phyloP scores from a whole-genome alignment of 2,888 invertebrate species.

The Thera britannica region DNA sequence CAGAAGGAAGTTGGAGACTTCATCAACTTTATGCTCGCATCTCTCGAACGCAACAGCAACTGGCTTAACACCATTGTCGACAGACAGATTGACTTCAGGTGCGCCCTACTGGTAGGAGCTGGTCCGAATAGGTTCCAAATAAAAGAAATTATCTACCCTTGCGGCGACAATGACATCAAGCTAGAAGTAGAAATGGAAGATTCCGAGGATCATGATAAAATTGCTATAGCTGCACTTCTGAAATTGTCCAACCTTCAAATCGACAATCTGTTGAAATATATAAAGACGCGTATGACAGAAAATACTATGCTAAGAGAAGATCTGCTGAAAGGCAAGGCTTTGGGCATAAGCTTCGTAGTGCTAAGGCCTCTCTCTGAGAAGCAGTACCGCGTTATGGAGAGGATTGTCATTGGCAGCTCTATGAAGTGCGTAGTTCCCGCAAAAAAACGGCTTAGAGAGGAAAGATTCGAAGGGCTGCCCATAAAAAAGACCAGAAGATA shows the following conservation, averaged over 20 bases:
- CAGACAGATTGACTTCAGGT: constrained; percentile 67
- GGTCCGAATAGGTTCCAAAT: constrained; percentile 76
- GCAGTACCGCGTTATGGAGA: constrained; percentile 70
- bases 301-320: constrained; percentile 65
- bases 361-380: constrained; percentile 68
- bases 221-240: constrained; percentile 71
- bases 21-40: constrained; percentile 65
- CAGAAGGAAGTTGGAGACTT: constrained; percentile 74
- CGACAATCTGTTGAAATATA: constrained; percentile 63
- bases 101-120: constrained; percentile 70
- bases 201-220: constrained; percentile 74
- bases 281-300: constrained; percentile 65
- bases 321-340: constrained; percentile 65
- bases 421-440: constrained; percentile 53
- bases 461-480: constrained; percentile 57
- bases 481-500: constrained; percentile 62
- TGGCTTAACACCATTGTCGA: constrained; percentile 70
- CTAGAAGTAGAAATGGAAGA: constrained; percentile 72
- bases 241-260: constrained; percentile 63
- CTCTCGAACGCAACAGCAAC: constrained; percentile 67
- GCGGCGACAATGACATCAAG: constrained; percentile 60
- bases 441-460: constrained; percentile 64
- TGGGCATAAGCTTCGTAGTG: constrained; percentile 71
- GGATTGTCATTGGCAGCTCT: constrained; percentile 63
- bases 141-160: constrained; percentile 73